Conservation (phyloP, 2,113 vertebrate species). For the Ciconia boyciana region DNA sequence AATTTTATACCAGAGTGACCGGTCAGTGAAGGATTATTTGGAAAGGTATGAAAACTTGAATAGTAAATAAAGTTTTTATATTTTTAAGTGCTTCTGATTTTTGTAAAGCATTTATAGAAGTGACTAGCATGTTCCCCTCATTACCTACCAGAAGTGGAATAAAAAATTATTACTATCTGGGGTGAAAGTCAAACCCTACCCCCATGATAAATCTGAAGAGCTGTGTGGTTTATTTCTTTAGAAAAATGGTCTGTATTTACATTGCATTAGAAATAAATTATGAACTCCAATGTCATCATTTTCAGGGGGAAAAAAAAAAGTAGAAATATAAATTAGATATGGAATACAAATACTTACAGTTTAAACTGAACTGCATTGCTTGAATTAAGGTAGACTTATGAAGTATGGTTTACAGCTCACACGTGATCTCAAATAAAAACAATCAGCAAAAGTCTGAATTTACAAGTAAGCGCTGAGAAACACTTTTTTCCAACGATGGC, state of each 20-base stretch:
- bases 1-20: background rate
- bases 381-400: background rate
- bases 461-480: background rate
- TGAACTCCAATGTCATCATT: background rate
- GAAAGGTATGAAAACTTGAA: background rate
- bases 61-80: background rate
- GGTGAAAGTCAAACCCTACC: background rate
- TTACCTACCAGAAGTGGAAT: background rate
- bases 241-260: background rate
- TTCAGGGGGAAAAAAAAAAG: background rate
- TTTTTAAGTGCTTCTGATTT: background rate
- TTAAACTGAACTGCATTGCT: background rate
- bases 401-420: background rate
- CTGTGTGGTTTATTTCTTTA: background rate
- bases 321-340: background rate
- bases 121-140: background rate
- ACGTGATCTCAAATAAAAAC: background rate
- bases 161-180: background rate
- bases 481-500: background rate
- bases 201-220: background rate
- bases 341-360: background rate
- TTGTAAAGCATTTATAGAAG: background rate
- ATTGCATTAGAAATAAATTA: background rate
- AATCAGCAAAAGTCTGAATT: background rate
- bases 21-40: background rate